Percentiles rank a stretch among this genome's conserved stretches.
These are phyloP conservation scores for Lytechinus variegatus DNA, from an alignment of 35 echinoderm and acorn worm genomes.

Conservation along the genomic window DNA sequence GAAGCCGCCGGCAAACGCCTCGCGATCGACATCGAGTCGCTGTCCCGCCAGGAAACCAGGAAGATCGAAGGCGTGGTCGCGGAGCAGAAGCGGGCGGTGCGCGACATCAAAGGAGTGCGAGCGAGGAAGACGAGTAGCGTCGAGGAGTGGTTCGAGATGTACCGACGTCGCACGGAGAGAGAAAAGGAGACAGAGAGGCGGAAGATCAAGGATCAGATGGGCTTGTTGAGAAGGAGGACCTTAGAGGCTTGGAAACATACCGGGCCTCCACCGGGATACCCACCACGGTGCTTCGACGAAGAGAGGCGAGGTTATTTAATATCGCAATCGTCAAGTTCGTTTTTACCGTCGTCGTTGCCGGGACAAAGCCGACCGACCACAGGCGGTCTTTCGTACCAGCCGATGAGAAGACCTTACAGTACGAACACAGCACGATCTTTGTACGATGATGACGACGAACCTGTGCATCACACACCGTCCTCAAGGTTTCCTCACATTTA, in stretches of 20 bases:
- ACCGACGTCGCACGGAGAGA: background rate
- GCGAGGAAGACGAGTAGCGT: conserved; percentile 22
- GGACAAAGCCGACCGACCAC: background rate
- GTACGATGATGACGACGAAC: background rate
- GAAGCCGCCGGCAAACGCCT: conserved; percentile 43
- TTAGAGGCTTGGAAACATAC: background rate
- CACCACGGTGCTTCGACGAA: background rate
- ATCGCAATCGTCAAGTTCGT: background rate
- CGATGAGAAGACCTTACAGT: background rate
- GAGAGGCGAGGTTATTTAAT: background rate
- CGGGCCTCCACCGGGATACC: background rate
- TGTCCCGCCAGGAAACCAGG: background rate
- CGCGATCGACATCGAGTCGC: background rate
- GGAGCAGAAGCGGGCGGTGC: conserved; percentile 2
- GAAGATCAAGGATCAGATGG: conserved; percentile 39
- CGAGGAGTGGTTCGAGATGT: conserved; percentile 34
- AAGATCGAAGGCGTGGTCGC: conserved; percentile 6
- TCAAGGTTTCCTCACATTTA: background rate
- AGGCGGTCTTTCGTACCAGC: background rate
- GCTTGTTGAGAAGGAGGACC: background rate
- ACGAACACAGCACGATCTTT: conserved; percentile 3
- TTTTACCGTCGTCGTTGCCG: background rate
- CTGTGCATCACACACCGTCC: background rate
- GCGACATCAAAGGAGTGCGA: background rate
- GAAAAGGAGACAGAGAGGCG: conserved; percentile 14